phyloP scores from a whole-genome alignment of 2,113 vertebrate genomes.

The Nipponia nippon region DNA sequence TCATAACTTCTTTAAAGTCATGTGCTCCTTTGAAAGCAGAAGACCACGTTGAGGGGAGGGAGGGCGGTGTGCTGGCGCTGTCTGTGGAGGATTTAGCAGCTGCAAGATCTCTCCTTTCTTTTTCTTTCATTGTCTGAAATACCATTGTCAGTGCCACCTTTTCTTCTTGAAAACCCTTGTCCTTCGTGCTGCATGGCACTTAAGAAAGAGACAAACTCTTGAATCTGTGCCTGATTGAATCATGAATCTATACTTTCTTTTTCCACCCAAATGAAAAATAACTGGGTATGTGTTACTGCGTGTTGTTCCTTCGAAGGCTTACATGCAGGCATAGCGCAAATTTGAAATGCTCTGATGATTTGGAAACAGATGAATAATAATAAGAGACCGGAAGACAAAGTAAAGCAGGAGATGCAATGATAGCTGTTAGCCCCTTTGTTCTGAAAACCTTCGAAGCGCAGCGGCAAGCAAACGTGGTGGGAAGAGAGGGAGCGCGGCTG shows the following conservation, averaged over 20 bases:
- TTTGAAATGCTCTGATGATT: not conserved
- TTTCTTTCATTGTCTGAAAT: not conserved
- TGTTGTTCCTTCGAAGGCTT: not conserved
- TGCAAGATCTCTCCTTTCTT: not conserved
- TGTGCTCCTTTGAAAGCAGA: not conserved
- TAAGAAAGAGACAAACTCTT: not conserved
- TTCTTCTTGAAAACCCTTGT: not conserved
- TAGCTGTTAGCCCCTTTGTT: not conserved
- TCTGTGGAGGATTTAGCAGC: not conserved
- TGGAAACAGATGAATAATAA: not conserved
- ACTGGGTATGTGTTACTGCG: not conserved
- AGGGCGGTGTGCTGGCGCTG: not conserved
- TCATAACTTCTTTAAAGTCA: constrained; percentile 8
- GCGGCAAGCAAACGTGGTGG: not conserved
- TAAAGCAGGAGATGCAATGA: not conserved
- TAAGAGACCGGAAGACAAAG: not conserved
- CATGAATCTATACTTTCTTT: not conserved
- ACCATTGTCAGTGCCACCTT: not conserved
- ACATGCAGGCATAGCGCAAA: not conserved
- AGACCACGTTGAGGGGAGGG: not conserved
- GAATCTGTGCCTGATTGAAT: not conserved
- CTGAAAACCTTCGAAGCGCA: not conserved
- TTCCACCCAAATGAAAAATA: not conserved
- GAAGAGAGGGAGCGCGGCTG: rapidly evolving
- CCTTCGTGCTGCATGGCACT: not conserved